Conservation (phyloP, 2,113 vertebrate genomes). For the Calyptommatus sinebrachiatus region DNA sequence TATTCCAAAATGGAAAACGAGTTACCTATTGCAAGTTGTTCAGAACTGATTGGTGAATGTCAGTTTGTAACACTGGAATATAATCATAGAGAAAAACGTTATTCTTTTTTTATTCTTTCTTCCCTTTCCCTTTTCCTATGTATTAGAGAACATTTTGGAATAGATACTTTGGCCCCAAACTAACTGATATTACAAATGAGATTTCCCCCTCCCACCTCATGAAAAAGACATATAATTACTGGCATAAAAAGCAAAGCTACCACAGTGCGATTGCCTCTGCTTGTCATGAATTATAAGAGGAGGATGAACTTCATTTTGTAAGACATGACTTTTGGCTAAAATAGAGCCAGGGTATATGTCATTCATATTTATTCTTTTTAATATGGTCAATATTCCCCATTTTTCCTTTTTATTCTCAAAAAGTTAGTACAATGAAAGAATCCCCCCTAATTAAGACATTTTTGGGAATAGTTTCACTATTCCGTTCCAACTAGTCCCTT, state of each 20-base stretch:
- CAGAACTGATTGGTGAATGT: background rate
- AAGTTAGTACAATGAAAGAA: too few species aligned
- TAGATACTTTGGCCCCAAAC: background rate
- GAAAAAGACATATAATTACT: slow-evolving; percentile 12
- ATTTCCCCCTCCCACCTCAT: background rate
- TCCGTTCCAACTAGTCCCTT: too few species aligned
- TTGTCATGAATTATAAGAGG: slow-evolving; percentile 16
- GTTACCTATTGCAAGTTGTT: background rate
- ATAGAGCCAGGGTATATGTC: background rate
- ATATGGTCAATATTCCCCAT: background rate
- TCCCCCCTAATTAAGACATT: too few species aligned
- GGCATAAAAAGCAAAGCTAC: background rate
- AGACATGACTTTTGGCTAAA: background rate
- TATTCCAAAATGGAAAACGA: slow-evolving; percentile 11
- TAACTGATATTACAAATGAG: background rate
- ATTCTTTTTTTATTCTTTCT: background rate
- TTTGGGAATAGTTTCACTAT: too few species aligned
- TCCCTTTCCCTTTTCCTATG: background rate
- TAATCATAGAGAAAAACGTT: background rate
- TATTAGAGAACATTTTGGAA: background rate
- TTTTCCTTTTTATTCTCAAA: background rate
- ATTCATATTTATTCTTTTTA: background rate
- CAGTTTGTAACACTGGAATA: background rate
- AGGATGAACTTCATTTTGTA: background rate
- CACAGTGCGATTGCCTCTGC: background rate